Evolutionary conservation across 2,797 vertebrate species (phyloP).

Genomic region (Babyrousa celebensis): DNA sequence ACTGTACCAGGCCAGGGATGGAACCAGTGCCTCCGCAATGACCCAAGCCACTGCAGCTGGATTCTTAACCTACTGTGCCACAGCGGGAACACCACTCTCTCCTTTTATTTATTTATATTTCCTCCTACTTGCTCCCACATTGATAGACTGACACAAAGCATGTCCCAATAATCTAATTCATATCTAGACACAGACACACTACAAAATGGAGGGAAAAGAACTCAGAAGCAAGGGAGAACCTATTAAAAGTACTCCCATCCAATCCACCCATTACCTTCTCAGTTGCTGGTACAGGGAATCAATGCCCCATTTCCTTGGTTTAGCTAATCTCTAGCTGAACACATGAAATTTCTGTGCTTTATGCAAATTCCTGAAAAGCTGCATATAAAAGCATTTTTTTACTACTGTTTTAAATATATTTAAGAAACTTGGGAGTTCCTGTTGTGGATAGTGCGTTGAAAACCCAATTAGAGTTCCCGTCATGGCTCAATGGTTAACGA

Average conservation of each 20-base stretch:
- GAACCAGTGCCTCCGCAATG: too few relatives aligned
- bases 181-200: neutral
- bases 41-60: too few relatives aligned
- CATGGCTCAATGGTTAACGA: too few relatives aligned
- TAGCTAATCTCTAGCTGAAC: neutral
- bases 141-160: neutral
- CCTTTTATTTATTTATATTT: slow-evolving; percentile 43
- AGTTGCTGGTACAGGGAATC: neutral
- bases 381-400: neutral
- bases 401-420: slow-evolving; percentile 46
- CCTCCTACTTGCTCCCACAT: neutral
- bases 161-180: neutral
- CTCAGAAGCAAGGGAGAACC: neutral
- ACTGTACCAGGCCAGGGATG: too few relatives aligned
- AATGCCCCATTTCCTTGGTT: neutral
- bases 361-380: neutral
- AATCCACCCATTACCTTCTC: neutral
- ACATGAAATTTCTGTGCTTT: neutral
- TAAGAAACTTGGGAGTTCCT: neutral
- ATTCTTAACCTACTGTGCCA: too few relatives aligned
- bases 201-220: neutral
- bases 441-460: too few relatives aligned
- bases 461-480: too few relatives aligned
- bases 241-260: neutral
- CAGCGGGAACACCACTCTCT: neutral